Evolutionary conservation across 2,797 vertebrate species (phyloP).

Genomic region (Erethizon dorsatum): DNA sequence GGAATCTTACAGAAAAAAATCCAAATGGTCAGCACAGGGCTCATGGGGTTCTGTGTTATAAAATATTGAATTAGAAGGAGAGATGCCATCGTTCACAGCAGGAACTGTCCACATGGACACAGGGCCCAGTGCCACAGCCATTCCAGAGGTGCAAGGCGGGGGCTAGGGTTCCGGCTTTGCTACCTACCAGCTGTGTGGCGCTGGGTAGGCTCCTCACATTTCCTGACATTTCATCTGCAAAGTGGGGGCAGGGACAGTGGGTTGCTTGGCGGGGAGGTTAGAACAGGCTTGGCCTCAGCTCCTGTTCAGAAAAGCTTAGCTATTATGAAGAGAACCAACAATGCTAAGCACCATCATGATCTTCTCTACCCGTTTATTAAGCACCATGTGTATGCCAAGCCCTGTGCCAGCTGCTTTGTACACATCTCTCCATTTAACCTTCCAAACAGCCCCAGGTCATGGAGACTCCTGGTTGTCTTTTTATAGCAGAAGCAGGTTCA

Average conservation of each 20-base stretch:
- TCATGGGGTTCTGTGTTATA: background rate
- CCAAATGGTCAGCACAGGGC: background rate
- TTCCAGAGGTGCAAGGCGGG: too few species aligned
- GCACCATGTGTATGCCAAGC: background rate
- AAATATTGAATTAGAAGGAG: background rate
- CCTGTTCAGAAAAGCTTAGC: accelerated
- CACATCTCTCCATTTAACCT: background rate
- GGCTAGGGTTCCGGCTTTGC: background rate
- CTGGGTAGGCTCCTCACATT: background rate
- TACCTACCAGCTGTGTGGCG: background rate
- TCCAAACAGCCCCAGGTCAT: background rate
- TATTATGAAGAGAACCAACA: background rate
- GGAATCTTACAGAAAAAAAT: slow-evolving; percentile 1
- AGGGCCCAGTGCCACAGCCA: too few species aligned
- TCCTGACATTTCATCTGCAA: background rate
- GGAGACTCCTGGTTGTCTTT: too few species aligned
- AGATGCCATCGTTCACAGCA: background rate
- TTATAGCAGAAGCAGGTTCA: background rate
- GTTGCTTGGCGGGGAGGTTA: background rate
- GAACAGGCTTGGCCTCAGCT: background rate
- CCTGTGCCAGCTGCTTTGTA: accelerated
- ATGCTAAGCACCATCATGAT: background rate
- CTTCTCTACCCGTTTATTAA: background rate
- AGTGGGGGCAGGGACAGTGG: background rate
- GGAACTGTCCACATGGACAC: background rate